A percentile compares a stretch with the other conserved stretches of the same genome.
phyloP scores from a whole-genome alignment of 2,888 invertebrate genomes.

The Augochlorella aurata region DNA sequence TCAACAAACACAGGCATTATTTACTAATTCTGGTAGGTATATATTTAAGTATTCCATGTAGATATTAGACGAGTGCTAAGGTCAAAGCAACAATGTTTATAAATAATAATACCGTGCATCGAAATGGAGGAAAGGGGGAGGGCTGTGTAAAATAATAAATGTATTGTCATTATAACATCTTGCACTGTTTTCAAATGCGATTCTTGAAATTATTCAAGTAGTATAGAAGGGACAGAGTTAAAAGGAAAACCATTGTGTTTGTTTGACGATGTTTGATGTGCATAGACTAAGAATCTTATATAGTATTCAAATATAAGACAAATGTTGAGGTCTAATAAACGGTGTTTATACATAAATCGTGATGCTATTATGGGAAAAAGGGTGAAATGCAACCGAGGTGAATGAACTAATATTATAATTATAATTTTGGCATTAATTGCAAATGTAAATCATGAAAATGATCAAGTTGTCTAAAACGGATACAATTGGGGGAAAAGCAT shows the following conservation, averaged over 20 bases:
- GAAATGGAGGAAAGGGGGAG: too few species aligned
- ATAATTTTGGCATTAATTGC: slow-evolving; percentile 21
- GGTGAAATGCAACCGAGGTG: not conserved
- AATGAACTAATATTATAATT: slow-evolving; percentile 11
- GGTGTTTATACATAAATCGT: not conserved
- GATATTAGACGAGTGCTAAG: not conserved
- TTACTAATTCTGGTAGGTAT: not conserved
- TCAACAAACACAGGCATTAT: slow-evolving; percentile 30
- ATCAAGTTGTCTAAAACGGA: not conserved
- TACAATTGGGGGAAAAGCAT: slow-evolving; percentile 12
- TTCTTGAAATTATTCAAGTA: not conserved
- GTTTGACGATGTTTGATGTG: not conserved
- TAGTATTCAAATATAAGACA: too few species aligned
- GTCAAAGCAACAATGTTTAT: slow-evolving; percentile 2
- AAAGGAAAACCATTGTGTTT: slow-evolving; percentile 28
- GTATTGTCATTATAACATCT: not conserved
- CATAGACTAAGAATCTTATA: too few species aligned
- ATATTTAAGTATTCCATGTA: not conserved
- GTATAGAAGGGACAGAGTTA: not conserved
- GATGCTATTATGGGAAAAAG: not conserved
- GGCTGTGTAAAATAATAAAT: too few species aligned
- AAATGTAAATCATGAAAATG: slow-evolving; percentile 12
- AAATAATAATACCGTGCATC: too few species aligned
- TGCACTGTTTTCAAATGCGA: slow-evolving; percentile 21
- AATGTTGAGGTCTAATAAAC: too few species aligned